phyloP scores from a whole-genome alignment of 2,888 invertebrate species.

The Himalopsyche kuldschensis region DNA sequence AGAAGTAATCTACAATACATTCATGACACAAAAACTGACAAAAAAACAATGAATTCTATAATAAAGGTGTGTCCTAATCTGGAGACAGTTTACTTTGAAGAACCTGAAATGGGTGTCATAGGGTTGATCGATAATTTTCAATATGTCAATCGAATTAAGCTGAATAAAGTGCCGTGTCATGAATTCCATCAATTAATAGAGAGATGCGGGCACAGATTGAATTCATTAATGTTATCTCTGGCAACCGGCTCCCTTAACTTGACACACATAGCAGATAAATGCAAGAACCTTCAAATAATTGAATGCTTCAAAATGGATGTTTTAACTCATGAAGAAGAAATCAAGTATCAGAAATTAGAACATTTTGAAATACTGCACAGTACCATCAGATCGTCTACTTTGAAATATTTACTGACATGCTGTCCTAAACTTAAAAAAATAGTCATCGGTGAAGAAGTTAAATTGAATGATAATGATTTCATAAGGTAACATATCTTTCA shows the following conservation, averaged over 20 bases:
- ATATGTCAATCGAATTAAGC: slow-evolving; percentile 60
- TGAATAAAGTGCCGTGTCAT: slow-evolving; percentile 64
- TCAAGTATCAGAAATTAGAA: slow-evolving; percentile 63
- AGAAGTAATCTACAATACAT: slow-evolving; percentile 68
- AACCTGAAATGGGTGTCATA: slow-evolving; percentile 61
- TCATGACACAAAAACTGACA: slow-evolving; percentile 66
- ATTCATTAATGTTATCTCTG: slow-evolving; percentile 62
- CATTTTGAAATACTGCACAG: slow-evolving; percentile 70
- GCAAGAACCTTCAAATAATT: slow-evolving; percentile 62
- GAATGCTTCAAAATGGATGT: slow-evolving; percentile 70
- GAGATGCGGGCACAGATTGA: slow-evolving; percentile 58
- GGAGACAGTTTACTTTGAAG: slow-evolving; percentile 68
- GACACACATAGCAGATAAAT: slow-evolving; percentile 61
- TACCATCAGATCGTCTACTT: slow-evolving; percentile 59
- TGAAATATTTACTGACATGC: slow-evolving; percentile 65
- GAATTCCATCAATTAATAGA: slow-evolving; percentile 63
- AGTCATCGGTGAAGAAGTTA: slow-evolving; percentile 67
- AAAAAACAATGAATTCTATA: slow-evolving; percentile 63
- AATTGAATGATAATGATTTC: slow-evolving; percentile 69
- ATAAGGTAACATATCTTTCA: slow-evolving; percentile 51
- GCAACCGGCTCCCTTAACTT: slow-evolving; percentile 62
- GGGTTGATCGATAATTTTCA: slow-evolving; percentile 55
- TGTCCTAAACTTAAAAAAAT: slow-evolving; percentile 63
- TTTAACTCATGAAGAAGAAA: slow-evolving; percentile 59
- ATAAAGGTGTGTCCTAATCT: slow-evolving; percentile 63